Base-by-base conservation (phyloP, 2,888 invertebrate species). In the Lithosia quadra region DNA sequence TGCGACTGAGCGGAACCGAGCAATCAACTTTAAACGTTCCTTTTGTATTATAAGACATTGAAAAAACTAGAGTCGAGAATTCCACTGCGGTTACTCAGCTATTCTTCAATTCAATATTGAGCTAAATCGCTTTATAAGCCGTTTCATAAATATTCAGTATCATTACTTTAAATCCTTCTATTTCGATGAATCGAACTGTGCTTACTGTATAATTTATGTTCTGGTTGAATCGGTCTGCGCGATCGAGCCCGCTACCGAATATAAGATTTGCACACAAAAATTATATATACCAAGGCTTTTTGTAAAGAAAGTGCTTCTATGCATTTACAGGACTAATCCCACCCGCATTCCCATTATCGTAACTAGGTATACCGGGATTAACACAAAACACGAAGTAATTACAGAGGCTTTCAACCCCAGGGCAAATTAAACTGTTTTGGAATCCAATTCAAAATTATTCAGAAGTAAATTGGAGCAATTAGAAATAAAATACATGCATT, bases 101-200 rank as follows among this genome's bases (percentile, higher is more conserved):
- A 21, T 22, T 56, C 55, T 56, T 56, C 49, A 49, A 56, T 56
- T 24, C 24, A 24, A 56, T 8, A 49, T 49, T n/a, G 18, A 22
- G 24, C 55, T 56, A 56, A 56, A 56, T 56, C 55, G 55, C 24
- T 21, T 22, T 22, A 56, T 56, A 56, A 56, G 22, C 24, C 21
- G 15, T 56, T 24, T 56, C 55, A 56, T 21, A 56, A 24, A 56
- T 56, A 56, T 56, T 56, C 55, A 56, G 24, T 56, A 56, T 24
- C 21, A 56, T 56, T n/a, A 49, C 49, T 49, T 10, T 49, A 49
- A 49, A n/a, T 49, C 49, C 49, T 49, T 22, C 24, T 24, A 56
- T 56, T 56, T 56, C 24, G 55, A 22, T 10, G 24, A 22, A 56
- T 56, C 13, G 13, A 56, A 56, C 24, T 56, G 49, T 24, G 24